Conservation (phyloP, 2,888 invertebrate genomes). For the Chesias legatella region DNA sequence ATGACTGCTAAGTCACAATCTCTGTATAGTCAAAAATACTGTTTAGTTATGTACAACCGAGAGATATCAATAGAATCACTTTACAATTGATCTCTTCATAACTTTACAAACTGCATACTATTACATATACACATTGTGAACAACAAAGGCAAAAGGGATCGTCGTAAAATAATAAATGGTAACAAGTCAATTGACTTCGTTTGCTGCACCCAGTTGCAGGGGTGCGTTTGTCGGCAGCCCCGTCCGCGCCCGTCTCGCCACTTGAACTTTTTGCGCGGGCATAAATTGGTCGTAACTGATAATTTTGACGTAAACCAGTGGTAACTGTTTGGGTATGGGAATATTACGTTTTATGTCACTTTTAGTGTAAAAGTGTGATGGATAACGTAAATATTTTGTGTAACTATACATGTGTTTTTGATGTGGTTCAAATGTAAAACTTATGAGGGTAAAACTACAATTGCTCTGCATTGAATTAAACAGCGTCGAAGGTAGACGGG, state of each 20-base stretch:
- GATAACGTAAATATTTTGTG: slow-evolving; percentile 38
- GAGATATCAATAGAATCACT: no score
- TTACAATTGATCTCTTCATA: slow-evolving; percentile 11
- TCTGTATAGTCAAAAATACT: no score
- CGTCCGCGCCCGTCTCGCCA: slow-evolving; percentile 49
- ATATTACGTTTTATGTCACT: slow-evolving; percentile 65
- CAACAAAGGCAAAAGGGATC: slow-evolving; percentile 30
- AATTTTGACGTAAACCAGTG: slow-evolving; percentile 77
- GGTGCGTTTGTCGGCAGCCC: slow-evolving; percentile 45
- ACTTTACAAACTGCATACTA: no score
- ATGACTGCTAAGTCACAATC: no score
- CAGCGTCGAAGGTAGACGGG: no score
- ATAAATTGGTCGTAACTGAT: slow-evolving; percentile 71
- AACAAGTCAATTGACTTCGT: slow-evolving; percentile 71
- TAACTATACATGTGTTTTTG: slow-evolving; percentile 2
- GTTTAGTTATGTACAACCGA: no score
- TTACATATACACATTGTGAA: slow-evolving; percentile 6
- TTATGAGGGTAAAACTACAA: no score
- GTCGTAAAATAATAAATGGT: slow-evolving; percentile 58
- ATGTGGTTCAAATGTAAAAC: no score
- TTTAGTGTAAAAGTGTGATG: slow-evolving; percentile 53
- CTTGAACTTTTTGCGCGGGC: slow-evolving; percentile 62
- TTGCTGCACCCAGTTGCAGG: slow-evolving; percentile 35
- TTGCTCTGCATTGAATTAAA: no score
- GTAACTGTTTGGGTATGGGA: slow-evolving; percentile 59